phyloP scores from a whole-genome alignment of 1,140 invertebrate genomes.

The Nomia melanderi region DNA sequence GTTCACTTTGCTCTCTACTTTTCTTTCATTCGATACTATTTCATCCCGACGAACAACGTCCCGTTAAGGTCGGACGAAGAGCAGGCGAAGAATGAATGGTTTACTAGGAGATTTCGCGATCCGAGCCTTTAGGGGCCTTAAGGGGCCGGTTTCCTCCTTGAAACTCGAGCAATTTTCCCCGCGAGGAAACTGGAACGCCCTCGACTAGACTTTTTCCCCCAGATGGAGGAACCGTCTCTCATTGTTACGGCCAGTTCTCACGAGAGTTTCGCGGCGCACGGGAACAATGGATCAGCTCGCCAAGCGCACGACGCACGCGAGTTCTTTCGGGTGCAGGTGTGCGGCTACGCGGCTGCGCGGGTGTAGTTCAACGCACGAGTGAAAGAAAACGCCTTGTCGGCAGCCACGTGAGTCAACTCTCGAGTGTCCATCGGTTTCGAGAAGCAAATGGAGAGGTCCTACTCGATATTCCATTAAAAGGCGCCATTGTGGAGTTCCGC shows the following conservation, averaged over 20 bases:
- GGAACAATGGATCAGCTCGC: background rate
- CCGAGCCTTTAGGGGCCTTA: too few relatives aligned
- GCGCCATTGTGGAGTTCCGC: background rate
- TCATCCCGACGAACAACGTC: too few relatives aligned
- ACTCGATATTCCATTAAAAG: background rate
- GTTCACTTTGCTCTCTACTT: too few relatives aligned
- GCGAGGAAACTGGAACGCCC: background rate
- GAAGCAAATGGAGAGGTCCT: background rate
- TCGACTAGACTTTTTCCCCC: background rate
- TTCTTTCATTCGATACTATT: too few relatives aligned
- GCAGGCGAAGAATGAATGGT: too few relatives aligned
- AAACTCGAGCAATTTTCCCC: background rate
- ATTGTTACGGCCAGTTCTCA: background rate
- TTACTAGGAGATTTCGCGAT: too few relatives aligned
- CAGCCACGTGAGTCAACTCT: background rate
- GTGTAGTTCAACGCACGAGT: conserved; percentile 1
- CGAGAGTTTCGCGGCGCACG: background rate
- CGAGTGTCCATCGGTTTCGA: background rate
- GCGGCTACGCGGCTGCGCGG: background rate
- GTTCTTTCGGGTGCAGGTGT: conserved; percentile 1
- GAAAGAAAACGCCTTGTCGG: background rate
- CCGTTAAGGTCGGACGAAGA: too few relatives aligned
- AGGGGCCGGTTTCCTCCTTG: too few relatives aligned
- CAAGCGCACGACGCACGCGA: background rate
- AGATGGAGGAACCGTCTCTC: background rate